phyloP scores from a whole-genome alignment of 1,140 invertebrate genomes.

The Lepidurus arcticus region DNA sequence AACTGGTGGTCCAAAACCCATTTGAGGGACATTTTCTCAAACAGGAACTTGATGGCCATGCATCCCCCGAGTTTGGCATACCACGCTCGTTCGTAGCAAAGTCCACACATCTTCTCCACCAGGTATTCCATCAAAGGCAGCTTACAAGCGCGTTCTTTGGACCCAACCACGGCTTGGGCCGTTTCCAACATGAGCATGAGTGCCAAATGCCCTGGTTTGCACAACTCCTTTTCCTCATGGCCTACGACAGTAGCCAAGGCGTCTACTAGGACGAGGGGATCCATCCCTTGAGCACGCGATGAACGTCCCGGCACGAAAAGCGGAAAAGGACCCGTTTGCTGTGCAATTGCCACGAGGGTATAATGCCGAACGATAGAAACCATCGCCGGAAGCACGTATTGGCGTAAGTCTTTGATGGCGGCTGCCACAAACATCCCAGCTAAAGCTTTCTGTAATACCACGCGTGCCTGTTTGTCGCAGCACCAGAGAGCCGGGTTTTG shows the following conservation, averaged over 20 bases:
- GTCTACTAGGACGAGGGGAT: conserved; percentile 90
- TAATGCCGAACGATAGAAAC: conserved; percentile 86
- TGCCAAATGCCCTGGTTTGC: conserved; percentile 83
- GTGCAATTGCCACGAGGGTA: conserved; percentile 81
- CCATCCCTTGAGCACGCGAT: conserved; percentile 61
- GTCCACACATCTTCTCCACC: conserved; percentile 83
- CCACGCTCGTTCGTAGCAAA: conserved; percentile 97
- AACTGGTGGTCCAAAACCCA: conserved; percentile 92
- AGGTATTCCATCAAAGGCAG: conserved; percentile 92
- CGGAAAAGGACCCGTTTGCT: conserved; percentile 66
- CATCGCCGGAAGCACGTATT: conserved; percentile 75
- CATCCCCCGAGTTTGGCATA: conserved; percentile 96
- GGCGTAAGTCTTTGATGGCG: conserved; percentile 81
- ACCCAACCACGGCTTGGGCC: conserved; percentile 76
- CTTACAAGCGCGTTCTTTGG: conserved; percentile 80
- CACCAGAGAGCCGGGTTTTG: conserved; percentile 70
- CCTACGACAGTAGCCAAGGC: conserved; percentile 89
- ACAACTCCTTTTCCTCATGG: conserved; percentile 93
- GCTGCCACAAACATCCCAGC: conserved; percentile 85
- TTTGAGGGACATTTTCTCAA: conserved; percentile 81
- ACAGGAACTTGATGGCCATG: conserved; percentile 87
- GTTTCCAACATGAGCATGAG: conserved; percentile 84
- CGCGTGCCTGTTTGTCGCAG: conserved; percentile 67
- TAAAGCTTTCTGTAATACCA: conserved; percentile 82
- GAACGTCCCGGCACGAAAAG: conserved; percentile 38